Base-by-base conservation (phyloP, 2,888 invertebrate genomes). In the Cryptus viduatorius region DNA sequence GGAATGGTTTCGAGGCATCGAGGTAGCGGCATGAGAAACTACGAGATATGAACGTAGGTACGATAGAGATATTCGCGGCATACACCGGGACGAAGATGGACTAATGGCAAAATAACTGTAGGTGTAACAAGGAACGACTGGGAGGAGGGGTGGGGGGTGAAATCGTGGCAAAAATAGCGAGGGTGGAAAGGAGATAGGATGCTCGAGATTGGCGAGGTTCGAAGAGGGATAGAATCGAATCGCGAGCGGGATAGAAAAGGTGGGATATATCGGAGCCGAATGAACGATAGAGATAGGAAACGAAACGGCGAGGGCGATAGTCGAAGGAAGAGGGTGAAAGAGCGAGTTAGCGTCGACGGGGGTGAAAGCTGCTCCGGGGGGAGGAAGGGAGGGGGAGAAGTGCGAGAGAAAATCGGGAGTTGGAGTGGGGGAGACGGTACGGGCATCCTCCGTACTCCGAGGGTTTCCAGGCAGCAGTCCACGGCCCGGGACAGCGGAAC, bases 391-490 rank as follows among this genome's bases (percentile, higher is more conserved):
- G 79, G 68, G 76, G 53, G 81, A 67, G 84, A 56, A 71, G 84
- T 59, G 87, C 83, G 84, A 80, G 84, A 85, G 86, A 85, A 86
- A 79, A 82, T 85, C 86, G 84, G 83, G 86, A 76, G 86, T 88
- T 84, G 87, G 87, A 87, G 87, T 87, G 87, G 85, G 87, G 86
- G 88, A 85, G 83, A 83, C 82, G 73, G 83, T 84, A 89, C 86
- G 88, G 89, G 88, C 87, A 89, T 86, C 89, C 86, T 90, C 90
- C 90, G 92, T 90, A 92, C 88, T 89, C 90, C 90, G 90, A 91
- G 91, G 91, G 90, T 91, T 91, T 92, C 92, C 90, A 91, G 91
- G 91, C 91, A 91, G 90, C 91, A 93, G 93, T 93, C 91, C 92
- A 91, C 91, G 92, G 92, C 92, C 93, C 92, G 92, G 92, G 93